Evolutionary conservation across 1,140 invertebrate genomes (phyloP).

Genomic region (Leucophenga varia): DNA sequence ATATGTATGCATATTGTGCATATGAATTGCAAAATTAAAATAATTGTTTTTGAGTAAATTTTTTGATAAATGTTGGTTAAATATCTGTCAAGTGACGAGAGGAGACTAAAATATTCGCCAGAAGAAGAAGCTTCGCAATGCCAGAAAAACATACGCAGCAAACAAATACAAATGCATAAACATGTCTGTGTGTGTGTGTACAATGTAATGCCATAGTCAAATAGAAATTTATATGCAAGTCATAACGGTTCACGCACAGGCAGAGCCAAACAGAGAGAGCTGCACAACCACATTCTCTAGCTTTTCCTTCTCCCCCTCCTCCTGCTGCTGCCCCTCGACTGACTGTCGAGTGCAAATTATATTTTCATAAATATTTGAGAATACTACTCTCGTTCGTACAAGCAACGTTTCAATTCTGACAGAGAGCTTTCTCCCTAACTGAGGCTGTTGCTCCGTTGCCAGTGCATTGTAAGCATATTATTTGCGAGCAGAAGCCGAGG

Average conservation of each 20-base stretch:
- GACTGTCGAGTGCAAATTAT: slow-evolving; percentile 34
- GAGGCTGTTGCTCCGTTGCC: slow-evolving; percentile 33
- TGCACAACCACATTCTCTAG: slow-evolving; percentile 13
- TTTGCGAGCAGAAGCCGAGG: slow-evolving; percentile 4
- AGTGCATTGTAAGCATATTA: slow-evolving; percentile 30
- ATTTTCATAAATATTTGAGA: slow-evolving; percentile 52
- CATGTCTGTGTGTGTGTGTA: slow-evolving; percentile 15
- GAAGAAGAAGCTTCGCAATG: slow-evolving; percentile 27
- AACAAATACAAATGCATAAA: slow-evolving; percentile 21
- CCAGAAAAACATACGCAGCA: slow-evolving; percentile 21
- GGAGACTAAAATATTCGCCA: slow-evolving; percentile 36
- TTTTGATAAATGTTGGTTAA: slow-evolving; percentile 37
- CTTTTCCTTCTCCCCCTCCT: slow-evolving; percentile 9
- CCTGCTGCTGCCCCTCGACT: slow-evolving; percentile 15
- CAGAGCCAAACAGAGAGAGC: slow-evolving; percentile 6
- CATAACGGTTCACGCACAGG: slow-evolving; percentile 31
- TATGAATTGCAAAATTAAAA: slow-evolving; percentile 18
- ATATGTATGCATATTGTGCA: slow-evolving; percentile 6
- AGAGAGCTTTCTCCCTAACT: slow-evolving; percentile 8
- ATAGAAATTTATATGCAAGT: slow-evolving; percentile 53
- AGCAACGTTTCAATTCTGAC: slow-evolving; percentile 21
- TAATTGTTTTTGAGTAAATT: slow-evolving; percentile 44
- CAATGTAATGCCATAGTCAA: slow-evolving; percentile 41
- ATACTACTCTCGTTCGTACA: slow-evolving; percentile 15
- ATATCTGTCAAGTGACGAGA: slow-evolving; percentile 47